Base-by-base conservation (phyloP, 1,140 invertebrate species). In the Homarus americanus region DNA sequence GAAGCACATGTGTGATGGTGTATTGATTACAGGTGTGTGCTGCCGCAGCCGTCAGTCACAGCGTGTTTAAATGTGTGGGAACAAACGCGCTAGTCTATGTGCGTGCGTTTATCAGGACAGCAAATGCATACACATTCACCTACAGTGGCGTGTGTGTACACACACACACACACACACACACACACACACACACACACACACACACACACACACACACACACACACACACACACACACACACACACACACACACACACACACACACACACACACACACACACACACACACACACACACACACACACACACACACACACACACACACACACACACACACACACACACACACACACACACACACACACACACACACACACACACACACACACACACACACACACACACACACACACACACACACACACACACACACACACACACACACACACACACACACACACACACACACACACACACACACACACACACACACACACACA, bases 311-410 rank as follows among this genome's bases (percentile, higher is more conserved):
- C 34, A 76, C 73, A 76, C 73, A 76, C 66, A 72, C 66, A 72
- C 66, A 72, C 66, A 72, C 66, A 72, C 73, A 78, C 73, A 76
- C 73, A 76, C 73, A 76, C 73, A 76, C 73, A 76, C 34, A 76
- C 73, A 76, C 73, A 76, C 73, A 76, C 73, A 76, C 73, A 76
- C 73, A 76, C 73, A 76, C 73, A 36, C 73, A 76, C 73, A 36
- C 73, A 76, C 73, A 36, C 73, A 76, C 73, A 36, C 34, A 76
- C 73, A 34, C 73, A 76, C 73, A 34, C 75, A 78, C 75, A 78
- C 38, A 78, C 75, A 78, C 75, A 78, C 75, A 78, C 75, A 78
- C 75, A 78, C 75, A 78, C 75, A 78, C 75, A 78, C 75, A 75
- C 75, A 78, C 75, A 78, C 75, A 78, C 75, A 78, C 75, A 78